Conservation (phyloP, 2,113 vertebrate species). For the Coturnix japonica region DNA sequence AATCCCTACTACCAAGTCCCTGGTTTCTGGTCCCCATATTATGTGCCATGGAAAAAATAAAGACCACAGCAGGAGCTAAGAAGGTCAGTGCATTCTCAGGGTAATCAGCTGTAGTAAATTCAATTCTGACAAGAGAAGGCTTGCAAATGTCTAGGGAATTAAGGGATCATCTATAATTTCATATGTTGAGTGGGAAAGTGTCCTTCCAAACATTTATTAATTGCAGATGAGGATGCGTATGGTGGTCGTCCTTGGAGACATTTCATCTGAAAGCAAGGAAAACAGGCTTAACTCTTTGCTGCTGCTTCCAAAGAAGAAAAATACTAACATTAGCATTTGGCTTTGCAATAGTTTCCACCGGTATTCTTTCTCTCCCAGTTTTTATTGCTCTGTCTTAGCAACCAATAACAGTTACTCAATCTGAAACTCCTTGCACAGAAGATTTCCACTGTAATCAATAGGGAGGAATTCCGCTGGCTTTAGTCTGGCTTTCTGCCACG, state of each 20-base stretch:
- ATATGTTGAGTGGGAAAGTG: slow-evolving; percentile 63
- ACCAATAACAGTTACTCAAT: background rate
- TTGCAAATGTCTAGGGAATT: slow-evolving; percentile 73
- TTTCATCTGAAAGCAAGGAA: slow-evolving; percentile 29
- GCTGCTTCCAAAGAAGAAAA: background rate
- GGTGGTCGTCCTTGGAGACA: slow-evolving; percentile 13
- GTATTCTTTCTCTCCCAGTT: background rate
- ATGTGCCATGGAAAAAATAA: slow-evolving; percentile 65
- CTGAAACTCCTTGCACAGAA: background rate
- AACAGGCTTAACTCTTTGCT: slow-evolving; percentile 7
- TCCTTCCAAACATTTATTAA: slow-evolving; percentile 60
- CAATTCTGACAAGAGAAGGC: slow-evolving; percentile 75
- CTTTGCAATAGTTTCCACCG: background rate
- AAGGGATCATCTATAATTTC: slow-evolving; percentile 74
- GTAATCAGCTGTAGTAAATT: slow-evolving; percentile 79
- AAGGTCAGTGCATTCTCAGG: slow-evolving; percentile 80
- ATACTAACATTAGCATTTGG: background rate
- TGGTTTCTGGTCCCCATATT: slow-evolving; percentile 70
- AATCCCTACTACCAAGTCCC: slow-evolving; percentile 64
- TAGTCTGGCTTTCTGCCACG: background rate
- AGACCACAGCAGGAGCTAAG: slow-evolving; percentile 76
- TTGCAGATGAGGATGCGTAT: slow-evolving; percentile 19
- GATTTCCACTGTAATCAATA: background rate
- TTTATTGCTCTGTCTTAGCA: slow-evolving; percentile 11
- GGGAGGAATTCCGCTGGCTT: background rate